phyloP scores from a whole-genome alignment of 2,113 vertebrate species.

The Zosterops hypoxanthus region DNA sequence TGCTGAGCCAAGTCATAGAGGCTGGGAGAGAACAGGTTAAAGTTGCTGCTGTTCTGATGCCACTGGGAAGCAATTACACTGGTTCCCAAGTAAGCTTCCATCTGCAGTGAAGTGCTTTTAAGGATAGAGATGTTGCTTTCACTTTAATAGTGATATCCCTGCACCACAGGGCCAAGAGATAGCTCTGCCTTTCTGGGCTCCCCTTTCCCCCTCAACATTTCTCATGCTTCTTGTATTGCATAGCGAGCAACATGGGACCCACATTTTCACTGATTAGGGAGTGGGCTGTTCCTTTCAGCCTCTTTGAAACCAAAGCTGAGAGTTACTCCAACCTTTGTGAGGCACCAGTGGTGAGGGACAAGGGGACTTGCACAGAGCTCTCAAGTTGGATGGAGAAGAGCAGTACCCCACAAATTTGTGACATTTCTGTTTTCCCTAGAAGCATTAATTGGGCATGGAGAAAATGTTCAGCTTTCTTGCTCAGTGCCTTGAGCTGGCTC shows the following conservation, averaged over 20 bases:
- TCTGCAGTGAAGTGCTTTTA: background rate
- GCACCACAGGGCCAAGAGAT: background rate
- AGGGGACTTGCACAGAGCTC: background rate
- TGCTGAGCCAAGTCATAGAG: background rate
- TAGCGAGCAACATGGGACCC: accelerated
- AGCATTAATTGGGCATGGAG: background rate
- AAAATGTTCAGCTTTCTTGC: background rate
- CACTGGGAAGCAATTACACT: background rate
- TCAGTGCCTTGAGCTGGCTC: background rate
- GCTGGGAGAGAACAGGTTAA: background rate
- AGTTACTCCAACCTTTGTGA: background rate
- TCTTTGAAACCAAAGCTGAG: background rate
- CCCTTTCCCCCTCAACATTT: background rate
- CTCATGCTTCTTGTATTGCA: background rate
- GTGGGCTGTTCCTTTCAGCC: background rate
- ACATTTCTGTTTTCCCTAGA: background rate
- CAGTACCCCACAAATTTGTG: background rate
- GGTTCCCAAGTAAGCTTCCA: background rate
- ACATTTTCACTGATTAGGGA: background rate
- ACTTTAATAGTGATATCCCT: background rate
- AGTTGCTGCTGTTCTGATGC: accelerated
- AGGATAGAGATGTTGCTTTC: background rate
- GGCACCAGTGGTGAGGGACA: background rate
- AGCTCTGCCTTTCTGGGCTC: background rate
- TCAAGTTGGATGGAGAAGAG: background rate